phyloP scores from a whole-genome alignment of 2,888 invertebrate genomes.

The Drosophila sordidula region DNA sequence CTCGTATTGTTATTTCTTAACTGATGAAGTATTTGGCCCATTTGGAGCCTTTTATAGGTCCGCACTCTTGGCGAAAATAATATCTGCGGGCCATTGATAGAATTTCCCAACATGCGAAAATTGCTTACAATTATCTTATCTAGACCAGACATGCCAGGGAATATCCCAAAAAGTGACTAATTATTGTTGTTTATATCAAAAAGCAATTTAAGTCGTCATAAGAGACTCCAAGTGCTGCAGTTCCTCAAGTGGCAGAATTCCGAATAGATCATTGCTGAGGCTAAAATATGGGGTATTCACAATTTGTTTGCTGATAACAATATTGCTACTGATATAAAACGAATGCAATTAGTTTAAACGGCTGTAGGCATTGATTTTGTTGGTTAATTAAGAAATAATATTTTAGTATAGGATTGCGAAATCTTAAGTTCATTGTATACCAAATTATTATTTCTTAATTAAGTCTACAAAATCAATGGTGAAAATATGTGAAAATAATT shows the following conservation, averaged over 20 bases:
- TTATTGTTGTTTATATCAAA: conserved; percentile 1
- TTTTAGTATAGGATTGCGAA: no score
- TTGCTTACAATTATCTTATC: conserved; percentile 35
- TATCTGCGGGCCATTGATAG: no score
- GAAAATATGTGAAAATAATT: no score
- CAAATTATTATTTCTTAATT: no score
- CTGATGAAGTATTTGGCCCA: not conserved
- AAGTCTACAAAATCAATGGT: no score
- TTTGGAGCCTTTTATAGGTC: conserved; percentile 29
- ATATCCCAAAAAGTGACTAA: conserved; percentile 33
- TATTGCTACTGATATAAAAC: not conserved
- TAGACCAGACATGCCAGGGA: conserved; percentile 14
- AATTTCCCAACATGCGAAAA: conserved; percentile 8
- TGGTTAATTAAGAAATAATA: no score
- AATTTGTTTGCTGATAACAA: conserved; percentile 11
- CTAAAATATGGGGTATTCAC: conserved; percentile 7
- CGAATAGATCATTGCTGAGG: not conserved
- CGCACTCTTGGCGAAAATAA: no score
- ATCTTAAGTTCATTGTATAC: no score
- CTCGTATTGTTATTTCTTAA: conserved; percentile 11
- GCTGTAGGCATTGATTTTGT: not conserved
- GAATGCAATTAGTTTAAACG: not conserved
- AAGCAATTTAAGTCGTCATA: conserved; percentile 6
- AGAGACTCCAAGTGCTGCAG: not conserved
- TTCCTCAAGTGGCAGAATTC: conserved; percentile 1